Evolutionary conservation across 2,888 invertebrate species (phyloP).

Genomic region (Lottia gigantea): DNA sequence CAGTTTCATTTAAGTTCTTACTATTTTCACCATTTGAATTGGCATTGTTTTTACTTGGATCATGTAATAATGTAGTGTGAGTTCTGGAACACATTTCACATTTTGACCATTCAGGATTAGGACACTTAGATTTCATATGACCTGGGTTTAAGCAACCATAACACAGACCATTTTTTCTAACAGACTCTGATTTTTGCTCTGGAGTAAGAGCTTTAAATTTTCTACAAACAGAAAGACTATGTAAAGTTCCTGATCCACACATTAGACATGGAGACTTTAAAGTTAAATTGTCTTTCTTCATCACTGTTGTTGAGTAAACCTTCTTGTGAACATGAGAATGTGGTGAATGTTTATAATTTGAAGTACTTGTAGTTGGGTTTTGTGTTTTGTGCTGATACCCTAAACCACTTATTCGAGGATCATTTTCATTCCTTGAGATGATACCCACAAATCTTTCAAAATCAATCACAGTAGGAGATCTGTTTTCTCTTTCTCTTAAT

Average conservation of each 20-base stretch:
- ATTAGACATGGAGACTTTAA: not conserved
- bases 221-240: not conserved
- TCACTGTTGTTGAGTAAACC: too few species aligned
- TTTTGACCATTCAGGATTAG: not conserved
- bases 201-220: not conserved
- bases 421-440: not conserved
- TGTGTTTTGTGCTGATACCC: not conserved
- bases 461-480: not conserved
- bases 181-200: not conserved
- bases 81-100: not conserved
- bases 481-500: not conserved
- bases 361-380: too few species aligned
- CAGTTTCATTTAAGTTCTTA: too few species aligned
- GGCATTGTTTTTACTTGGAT: not conserved
- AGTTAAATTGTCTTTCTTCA: not conserved
- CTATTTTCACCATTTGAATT: too few species aligned
- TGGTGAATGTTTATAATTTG: too few species aligned
- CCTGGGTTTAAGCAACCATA: not conserved
- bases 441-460: not conserved
- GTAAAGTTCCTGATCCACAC: not conserved
- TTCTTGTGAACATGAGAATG: too few species aligned
- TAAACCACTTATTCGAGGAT: not conserved
- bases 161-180: not conserved
- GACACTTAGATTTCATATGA: not conserved
- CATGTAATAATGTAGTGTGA: not conserved